Percentiles rank a stretch among this genome's conserved stretches.
Evolutionary conservation across 2,797 vertebrate genomes (phyloP).

Genomic region (Siniperca scherzeri): DNA sequence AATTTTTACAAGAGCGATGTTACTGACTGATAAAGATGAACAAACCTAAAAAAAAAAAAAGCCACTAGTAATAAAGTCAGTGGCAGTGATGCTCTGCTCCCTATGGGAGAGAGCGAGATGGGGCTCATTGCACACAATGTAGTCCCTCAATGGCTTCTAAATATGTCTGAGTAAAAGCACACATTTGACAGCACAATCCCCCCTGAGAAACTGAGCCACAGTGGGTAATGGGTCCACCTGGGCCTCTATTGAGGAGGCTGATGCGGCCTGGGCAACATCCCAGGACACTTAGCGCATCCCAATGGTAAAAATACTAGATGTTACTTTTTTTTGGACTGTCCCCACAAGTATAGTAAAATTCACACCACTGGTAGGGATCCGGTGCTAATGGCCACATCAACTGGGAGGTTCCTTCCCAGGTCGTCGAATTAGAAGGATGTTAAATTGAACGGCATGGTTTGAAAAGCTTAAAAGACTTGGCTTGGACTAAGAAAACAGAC

Average conservation of each 20-base stretch:
- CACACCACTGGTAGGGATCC: neutral
- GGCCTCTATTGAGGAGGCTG: slow-evolving; percentile 58
- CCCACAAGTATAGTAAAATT: neutral
- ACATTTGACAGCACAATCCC: slow-evolving; percentile 11
- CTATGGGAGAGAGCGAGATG: neutral
- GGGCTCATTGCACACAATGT: slow-evolving; percentile 1
- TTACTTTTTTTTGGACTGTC: neutral
- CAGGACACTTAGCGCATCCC: neutral
- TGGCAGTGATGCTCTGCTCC: neutral
- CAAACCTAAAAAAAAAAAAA: neutral
- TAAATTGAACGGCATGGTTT: neutral
- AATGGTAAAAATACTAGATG: too few relatives aligned
- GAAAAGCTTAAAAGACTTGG: neutral
- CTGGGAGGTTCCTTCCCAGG: neutral
- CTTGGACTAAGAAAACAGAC: neutral
- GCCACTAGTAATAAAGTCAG: too few relatives aligned
- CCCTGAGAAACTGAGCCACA: slow-evolving; percentile 43
- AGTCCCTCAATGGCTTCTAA: neutral
- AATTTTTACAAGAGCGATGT: neutral
- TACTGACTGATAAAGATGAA: neutral
- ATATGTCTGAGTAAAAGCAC: neutral
- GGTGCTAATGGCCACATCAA: neutral
- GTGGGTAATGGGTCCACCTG: slow-evolving; percentile 59
- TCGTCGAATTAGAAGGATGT: neutral
- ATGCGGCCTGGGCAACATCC: slow-evolving; percentile 67